Percentiles rank a stretch among this genome's conserved stretches.
Evolutionary conservation across 2,888 invertebrate species (phyloP).

Genomic region (Notodonta dromedarius): DNA sequence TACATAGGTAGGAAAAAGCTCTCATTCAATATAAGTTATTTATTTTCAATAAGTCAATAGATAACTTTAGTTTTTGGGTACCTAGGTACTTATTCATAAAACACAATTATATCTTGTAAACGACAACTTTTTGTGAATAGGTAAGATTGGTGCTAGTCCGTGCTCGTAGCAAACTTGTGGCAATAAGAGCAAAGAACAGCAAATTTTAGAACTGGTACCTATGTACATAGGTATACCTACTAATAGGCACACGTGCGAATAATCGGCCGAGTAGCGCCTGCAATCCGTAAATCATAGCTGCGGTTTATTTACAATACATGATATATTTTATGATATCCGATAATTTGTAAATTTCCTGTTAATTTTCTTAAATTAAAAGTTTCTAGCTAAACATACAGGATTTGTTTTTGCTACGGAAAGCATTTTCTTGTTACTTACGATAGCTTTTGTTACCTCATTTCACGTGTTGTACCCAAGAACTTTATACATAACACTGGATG

Average conservation of each 20-base stretch:
- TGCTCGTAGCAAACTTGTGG: too few relatives aligned
- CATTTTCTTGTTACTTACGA: conserved; percentile 11
- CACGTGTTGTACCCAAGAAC: conserved; percentile 1
- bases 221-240: background rate
- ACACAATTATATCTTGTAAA: too few relatives aligned
- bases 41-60: too few relatives aligned
- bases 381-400: conserved; percentile 9
- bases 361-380: conserved; percentile 23
- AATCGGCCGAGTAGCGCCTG: conserved; percentile 19
- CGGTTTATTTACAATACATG: conserved; percentile 53
- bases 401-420: conserved; percentile 13
- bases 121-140: too few relatives aligned
- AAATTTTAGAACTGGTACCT: background rate
- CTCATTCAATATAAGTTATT: too few relatives aligned
- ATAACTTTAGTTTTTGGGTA: too few relatives aligned
- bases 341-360: conserved; percentile 41
- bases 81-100: too few relatives aligned
- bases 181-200: background rate
- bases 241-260: background rate
- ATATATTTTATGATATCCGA: conserved; percentile 51
- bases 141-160: too few relatives aligned
- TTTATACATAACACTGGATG: too few relatives aligned
- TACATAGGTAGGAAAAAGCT: too few relatives aligned
- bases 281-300: conserved; percentile 51
- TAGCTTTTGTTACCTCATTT: conserved; percentile 7